These are phyloP conservation scores for Cyphomyrus plagiostoma DNA, from an alignment of 2,113 vertebrate genomes.

Conservation along the genomic window DNA sequence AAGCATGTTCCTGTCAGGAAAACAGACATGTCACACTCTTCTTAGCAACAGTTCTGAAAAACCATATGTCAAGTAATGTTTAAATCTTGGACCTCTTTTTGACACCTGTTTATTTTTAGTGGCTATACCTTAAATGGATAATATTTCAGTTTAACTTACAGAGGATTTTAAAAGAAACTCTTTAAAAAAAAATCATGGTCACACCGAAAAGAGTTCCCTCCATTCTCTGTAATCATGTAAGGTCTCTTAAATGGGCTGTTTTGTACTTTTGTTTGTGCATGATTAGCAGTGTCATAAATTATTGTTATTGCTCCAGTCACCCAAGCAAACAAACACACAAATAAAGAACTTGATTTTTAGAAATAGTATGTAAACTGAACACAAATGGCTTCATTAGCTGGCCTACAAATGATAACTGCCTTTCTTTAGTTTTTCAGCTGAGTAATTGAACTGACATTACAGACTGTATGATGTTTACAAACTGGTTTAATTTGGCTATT, in stretches of 20 bases:
- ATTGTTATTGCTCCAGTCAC: conserved; percentile 31
- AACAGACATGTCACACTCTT: background rate
- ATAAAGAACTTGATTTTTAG: conserved; percentile 29
- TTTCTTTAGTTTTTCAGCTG: conserved; percentile 5
- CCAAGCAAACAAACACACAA: background rate
- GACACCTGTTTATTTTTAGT: background rate
- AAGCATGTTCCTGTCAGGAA: background rate
- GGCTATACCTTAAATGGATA: background rate
- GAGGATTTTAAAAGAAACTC: background rate
- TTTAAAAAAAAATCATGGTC: conserved; percentile 23
- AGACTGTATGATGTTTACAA: background rate
- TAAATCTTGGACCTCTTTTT: background rate
- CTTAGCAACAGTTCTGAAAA: background rate
- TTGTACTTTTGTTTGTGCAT: conserved; percentile 23
- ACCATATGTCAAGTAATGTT: background rate
- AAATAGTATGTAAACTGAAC: conserved; percentile 34
- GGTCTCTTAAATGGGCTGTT: conserved; percentile 38
- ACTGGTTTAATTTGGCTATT: conserved; percentile 6
- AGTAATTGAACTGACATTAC: conserved; percentile 16
- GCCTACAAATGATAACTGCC: conserved; percentile 22
- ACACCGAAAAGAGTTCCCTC: conserved; percentile 34
- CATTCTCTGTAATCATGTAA: conserved; percentile 36
- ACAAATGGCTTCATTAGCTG: conserved; percentile 32
- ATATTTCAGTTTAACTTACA: conserved; percentile 11
- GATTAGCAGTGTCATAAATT: conserved; percentile 42